phyloP scores from a whole-genome alignment of 2,113 vertebrate genomes.

The Neopipo cinnamomea region DNA sequence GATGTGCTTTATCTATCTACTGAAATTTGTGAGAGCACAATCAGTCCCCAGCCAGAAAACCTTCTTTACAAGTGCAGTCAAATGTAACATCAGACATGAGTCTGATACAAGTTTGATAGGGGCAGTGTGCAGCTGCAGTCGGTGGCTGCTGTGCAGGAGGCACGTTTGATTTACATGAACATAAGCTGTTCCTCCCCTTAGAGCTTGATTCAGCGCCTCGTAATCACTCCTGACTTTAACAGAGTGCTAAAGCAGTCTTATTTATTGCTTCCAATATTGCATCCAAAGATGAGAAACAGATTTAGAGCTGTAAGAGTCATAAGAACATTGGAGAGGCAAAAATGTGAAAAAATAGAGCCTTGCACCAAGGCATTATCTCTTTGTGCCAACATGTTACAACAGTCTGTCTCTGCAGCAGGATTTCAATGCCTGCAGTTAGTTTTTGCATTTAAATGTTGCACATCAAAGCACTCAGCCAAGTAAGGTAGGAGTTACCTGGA shows the following conservation, averaged over 20 bases:
- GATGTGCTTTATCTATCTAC: not conserved
- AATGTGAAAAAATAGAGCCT: not conserved
- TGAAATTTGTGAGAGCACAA: not conserved
- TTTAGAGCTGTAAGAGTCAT: not conserved
- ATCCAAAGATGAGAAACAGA: not conserved
- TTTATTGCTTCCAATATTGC: conserved; percentile 2
- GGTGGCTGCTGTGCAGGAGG: not conserved
- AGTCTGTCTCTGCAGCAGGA: not conserved
- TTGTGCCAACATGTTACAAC: not conserved
- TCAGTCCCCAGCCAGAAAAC: not conserved
- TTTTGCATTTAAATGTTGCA: not conserved
- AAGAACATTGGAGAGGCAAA: not conserved
- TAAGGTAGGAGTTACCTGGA: not conserved
- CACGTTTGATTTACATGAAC: not conserved
- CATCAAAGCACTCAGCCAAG: not conserved
- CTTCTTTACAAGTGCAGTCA: not conserved
- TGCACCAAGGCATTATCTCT: not conserved
- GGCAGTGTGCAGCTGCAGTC: not conserved
- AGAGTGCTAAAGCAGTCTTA: conserved; percentile 5
- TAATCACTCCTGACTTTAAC: not conserved
- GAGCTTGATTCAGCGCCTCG: not conserved
- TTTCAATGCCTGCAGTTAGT: not conserved
- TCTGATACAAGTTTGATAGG: not conserved
- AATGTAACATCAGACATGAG: not conserved
- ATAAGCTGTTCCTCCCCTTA: not conserved